phyloP scores from a whole-genome alignment of 1,140 invertebrate genomes.

The Muscidifurax raptorellus region DNA sequence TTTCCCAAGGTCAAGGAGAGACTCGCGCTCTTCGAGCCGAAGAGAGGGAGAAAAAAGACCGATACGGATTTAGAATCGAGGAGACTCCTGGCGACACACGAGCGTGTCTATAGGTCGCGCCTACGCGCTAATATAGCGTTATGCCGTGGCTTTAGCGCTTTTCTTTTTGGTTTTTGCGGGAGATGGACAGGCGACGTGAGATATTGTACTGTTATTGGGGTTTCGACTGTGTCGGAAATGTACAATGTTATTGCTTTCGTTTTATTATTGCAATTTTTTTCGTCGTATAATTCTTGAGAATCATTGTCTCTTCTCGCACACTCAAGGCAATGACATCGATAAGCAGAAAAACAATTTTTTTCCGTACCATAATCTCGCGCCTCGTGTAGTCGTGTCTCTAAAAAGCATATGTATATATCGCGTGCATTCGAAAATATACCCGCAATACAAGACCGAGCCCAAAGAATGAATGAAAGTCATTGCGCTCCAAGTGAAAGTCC shows the following conservation, averaged over 20 bases:
- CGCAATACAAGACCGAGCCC: neutral
- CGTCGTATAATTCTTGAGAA: too few relatives aligned
- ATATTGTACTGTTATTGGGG: neutral
- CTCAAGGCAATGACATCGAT: too few relatives aligned
- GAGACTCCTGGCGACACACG: constrained; percentile 24
- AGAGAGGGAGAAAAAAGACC: neutral
- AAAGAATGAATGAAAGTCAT: constrained; percentile 8
- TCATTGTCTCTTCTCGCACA: too few relatives aligned
- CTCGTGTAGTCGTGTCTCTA: too few relatives aligned
- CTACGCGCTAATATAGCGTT: neutral
- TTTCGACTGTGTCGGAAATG: neutral
- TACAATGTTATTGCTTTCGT: too few relatives aligned
- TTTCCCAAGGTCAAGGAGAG: constrained; percentile 46
- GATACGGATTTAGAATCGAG: constrained; percentile 45
- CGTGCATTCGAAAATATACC: neutral
- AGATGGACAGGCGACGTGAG: neutral
- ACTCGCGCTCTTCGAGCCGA: neutral
- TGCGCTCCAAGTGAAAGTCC: neutral
- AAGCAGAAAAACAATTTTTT: too few relatives aligned
- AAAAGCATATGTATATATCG: too few relatives aligned
- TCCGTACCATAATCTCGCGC: too few relatives aligned
- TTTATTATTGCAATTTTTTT: too few relatives aligned
- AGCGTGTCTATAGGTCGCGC: neutral
- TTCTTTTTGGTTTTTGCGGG: neutral
- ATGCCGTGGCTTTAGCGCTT: neutral